Evolutionary conservation across 1,140 invertebrate species (phyloP), one percentile per base, ranked within the genome.

Genomic region (Drosophila truncata): DNA sequence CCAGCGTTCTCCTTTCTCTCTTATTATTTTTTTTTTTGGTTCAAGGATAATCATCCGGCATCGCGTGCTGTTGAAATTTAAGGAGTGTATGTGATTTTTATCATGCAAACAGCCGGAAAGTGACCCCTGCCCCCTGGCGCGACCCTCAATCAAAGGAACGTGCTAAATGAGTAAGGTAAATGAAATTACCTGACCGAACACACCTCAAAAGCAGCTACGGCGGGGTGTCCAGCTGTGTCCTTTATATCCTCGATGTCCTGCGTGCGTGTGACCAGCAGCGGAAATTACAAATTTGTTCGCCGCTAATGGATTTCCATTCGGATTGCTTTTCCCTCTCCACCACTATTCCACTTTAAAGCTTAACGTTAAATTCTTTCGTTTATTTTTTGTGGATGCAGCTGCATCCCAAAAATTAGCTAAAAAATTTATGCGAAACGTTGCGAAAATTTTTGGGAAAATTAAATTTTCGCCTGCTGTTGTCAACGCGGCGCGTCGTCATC

Each of bases 21-120:
- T 25, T 33, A 13, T 63, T 46, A 58, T 66, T 49, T 72, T 70
- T 49, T 76, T 73, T 87, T 84, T 79, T 76, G 66, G 86, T 81
- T 90, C 86, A 92, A 90, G 85, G 91, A 92, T 92, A 92, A 92
- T 92, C 84, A 92, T 82, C 78, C 82, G 77, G 77, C 84, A 92
- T 92, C 91, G 91, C 91, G 91, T 92, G 91, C 82, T 79, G 85
- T 69, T 75, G 47, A 80, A 83, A 92, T 86, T 88, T 92, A 92
- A 86, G 91, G 91, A 92, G 91, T 92, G 91, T 84, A 90, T 92
- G 91, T 92, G 91, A 92, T 92, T 92, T 92, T 92, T 92, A 92
- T 92, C 91, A 92, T 92, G 85, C 82, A 85, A 85, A 80, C 86
- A 86, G 81, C 84, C 87, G 80, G 74, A 88, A 92, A 85, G 82